Percentiles rank a stretch among this genome's conserved stretches.
phyloP scores from a whole-genome alignment of 2,888 invertebrate genomes.

The Caenorhabditis sulstoni region DNA sequence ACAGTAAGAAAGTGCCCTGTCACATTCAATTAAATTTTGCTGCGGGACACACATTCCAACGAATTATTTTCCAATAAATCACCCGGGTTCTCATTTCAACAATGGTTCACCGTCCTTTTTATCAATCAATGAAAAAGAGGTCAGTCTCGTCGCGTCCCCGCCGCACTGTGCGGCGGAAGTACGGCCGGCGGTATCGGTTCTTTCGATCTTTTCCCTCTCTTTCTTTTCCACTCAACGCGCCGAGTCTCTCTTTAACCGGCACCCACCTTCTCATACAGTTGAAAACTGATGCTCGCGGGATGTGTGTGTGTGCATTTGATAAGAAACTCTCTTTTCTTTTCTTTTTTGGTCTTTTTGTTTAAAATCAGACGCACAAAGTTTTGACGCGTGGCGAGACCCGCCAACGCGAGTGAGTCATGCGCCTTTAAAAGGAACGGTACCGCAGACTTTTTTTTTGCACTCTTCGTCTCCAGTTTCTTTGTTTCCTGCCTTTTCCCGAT shows the following conservation, averaged over 20 bases:
- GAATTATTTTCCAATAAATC: not conserved
- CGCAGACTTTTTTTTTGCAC: conserved; percentile 2
- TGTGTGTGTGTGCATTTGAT: not conserved
- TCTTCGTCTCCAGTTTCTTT: conserved; percentile 2
- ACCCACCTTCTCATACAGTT: not conserved
- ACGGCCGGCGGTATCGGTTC: conserved; percentile 5
- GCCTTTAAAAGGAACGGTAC: conserved; percentile 23
- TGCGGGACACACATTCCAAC: too few species aligned
- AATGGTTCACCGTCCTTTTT: conserved; percentile 7
- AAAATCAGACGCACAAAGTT: not conserved
- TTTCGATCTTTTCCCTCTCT: not conserved
- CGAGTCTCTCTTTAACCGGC: not conserved
- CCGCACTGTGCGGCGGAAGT: conserved; percentile 6
- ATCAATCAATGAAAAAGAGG: conserved; percentile 50
- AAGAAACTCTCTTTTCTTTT: conserved; percentile 9
- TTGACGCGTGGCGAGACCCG: not conserved
- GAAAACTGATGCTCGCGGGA: not conserved
- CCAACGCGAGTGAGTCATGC: conserved; percentile 1
- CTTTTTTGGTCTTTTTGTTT: not conserved
- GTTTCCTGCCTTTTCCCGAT: not conserved
- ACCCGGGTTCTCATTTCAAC: not conserved
- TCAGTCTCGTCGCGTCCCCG: conserved; percentile 22
- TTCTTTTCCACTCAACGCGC: not conserved
- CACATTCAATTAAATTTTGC: too few species aligned
- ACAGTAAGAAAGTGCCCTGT: too few species aligned